Evolutionary conservation across 2,888 invertebrate genomes (phyloP), one percentile per base, ranked within the genome.

Genomic region (Abrostola tripartita): DNA sequence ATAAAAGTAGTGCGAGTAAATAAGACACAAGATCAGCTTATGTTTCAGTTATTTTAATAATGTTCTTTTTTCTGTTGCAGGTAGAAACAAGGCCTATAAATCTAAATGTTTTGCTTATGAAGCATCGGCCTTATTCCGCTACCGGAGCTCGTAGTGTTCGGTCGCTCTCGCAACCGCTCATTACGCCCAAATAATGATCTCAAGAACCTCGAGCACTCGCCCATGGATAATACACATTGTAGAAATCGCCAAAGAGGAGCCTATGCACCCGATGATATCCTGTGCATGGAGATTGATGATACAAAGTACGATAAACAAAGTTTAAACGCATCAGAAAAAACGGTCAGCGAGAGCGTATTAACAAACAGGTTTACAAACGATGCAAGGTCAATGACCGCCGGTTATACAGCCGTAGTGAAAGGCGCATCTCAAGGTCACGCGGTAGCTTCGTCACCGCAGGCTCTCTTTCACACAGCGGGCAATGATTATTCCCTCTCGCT

Each of bases 401-500:
- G 36, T 10, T 35, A 50, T 6, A 7, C 14, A 50, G 50, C 50
- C 50, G 35, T 50, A 50, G 35, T 35, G 50, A n/a, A n/a, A n/a
- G 9, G 24, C 50, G 8, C 36, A 35, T 2, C 24, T 35, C 6
- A 50, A 50, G 50, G 35, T 35, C 24, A 35, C 35, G 9, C 50
- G 50, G 36, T 50, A 14, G 35, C 50, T 36, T 50, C 50, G 50
- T 50, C 50, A 50, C 50, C 50, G 11, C 50, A 35, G 9, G 11
- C 50, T 35, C 50, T 50, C 50, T 1, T 35, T 24, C 50, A 35
- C 50, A 50, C 24, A 50, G 50, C 36, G 11, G 35, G 50, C 50
- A 35, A 35, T 14, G 50, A 50, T 50, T 35, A 10, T 36, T 50
- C 35, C 50, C 24, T 50, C 50, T 50, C 50, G 50, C 50, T 50